phyloP scores from a whole-genome alignment of 2,888 invertebrate genomes.

The Xylophagus ater region DNA sequence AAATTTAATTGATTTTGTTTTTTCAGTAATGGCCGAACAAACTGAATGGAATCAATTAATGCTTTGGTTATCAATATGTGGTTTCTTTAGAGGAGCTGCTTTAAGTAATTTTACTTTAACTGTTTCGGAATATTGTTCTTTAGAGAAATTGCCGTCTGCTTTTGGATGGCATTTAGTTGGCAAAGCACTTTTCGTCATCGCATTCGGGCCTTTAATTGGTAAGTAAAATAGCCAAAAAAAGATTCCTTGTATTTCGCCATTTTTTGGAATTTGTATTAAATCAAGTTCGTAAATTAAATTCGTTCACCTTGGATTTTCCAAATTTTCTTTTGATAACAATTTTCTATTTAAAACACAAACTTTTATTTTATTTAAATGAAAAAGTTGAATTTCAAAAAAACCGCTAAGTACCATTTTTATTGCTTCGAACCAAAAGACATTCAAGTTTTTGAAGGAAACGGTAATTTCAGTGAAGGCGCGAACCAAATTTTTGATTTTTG shows the following conservation, averaged over 20 bases:
- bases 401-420: no score
- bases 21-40: constrained; percentile 61
- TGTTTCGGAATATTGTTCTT: constrained; percentile 63
- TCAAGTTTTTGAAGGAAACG: no score
- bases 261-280: no score
- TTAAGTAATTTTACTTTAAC: constrained; percentile 66
- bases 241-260: no score
- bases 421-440: no score
- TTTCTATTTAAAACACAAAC: no score
- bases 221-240: no score
- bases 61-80: constrained; percentile 61
- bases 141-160: constrained; percentile 63
- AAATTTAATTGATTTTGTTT: constrained; percentile 14
- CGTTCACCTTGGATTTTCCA: not conserved
- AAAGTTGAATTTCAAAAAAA: no score
- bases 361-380: no score
- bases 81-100: constrained; percentile 67
- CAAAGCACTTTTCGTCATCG: constrained; percentile 58
- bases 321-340: no score
- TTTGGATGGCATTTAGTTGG: constrained; percentile 68
- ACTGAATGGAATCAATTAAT: constrained; percentile 56
- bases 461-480: no score
- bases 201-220: constrained; percentile 61
- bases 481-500: no score
- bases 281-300: not conserved